phyloP scores from a whole-genome alignment of 2,888 invertebrate species.

The Heliconius ismenius region DNA sequence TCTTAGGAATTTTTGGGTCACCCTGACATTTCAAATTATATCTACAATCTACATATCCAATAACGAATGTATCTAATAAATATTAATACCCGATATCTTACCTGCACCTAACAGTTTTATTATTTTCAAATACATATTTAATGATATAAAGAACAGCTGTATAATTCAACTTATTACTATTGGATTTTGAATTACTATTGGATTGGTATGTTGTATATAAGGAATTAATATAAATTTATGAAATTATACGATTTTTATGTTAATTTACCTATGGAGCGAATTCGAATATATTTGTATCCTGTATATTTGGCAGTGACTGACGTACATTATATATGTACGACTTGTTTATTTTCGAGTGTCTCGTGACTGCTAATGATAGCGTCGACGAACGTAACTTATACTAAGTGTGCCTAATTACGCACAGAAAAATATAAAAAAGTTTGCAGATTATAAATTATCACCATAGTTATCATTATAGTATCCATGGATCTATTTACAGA shows the following conservation, averaged over 20 bases:
- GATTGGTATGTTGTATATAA: neutral
- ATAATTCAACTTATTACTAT: neutral
- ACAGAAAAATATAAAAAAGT: conserved; percentile 13
- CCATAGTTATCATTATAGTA: too few species aligned
- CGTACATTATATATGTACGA: conserved; percentile 31
- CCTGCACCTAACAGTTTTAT: neutral
- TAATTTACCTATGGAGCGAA: neutral
- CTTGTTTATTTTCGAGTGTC: conserved; percentile 71
- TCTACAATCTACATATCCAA: neutral
- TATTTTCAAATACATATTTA: neutral
- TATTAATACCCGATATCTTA: neutral
- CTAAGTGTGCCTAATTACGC: conserved; percentile 35
- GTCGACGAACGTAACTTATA: conserved; percentile 34
- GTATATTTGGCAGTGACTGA: conserved; percentile 36
- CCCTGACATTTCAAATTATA: conserved; percentile 2
- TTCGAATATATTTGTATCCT: conserved; percentile 17
- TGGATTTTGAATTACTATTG: neutral
- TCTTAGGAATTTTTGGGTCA: conserved; percentile 26
- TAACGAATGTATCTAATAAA: neutral
- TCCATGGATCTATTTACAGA: neutral
- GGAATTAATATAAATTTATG: neutral
- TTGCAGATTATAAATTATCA: neutral
- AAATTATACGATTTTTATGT: neutral
- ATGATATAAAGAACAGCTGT: neutral
- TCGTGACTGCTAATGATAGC: conserved; percentile 52